Percentiles rank a stretch among this genome's conserved stretches.
These are phyloP conservation scores for Pammene fasciana DNA, from an alignment of 2,888 invertebrate genomes.

Conservation along the genomic window DNA sequence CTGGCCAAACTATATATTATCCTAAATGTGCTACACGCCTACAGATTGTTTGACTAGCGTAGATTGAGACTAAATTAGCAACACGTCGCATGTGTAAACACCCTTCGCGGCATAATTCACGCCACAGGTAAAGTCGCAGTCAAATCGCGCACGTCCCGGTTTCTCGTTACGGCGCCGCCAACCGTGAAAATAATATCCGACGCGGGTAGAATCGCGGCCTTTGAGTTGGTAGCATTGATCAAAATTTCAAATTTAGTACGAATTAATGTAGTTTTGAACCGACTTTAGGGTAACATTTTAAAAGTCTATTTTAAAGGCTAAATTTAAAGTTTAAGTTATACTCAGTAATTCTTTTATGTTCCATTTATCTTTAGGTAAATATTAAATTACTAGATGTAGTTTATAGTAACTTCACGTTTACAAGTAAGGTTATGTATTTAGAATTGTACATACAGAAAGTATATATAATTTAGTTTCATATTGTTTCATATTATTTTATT, in stretches of 20 bases:
- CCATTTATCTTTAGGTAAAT: no score
- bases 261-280: constrained; percentile 12
- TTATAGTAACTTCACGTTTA: no score
- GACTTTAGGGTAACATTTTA: neutral
- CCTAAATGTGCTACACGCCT: no score
- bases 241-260: constrained; percentile 31
- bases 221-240: constrained; percentile 42
- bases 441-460: no score
- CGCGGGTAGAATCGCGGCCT: constrained; percentile 39
- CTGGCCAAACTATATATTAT: no score
- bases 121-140: constrained; percentile 7
- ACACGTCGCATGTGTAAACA: neutral
- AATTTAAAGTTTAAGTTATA: no score
- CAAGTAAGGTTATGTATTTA: no score
- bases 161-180: constrained; percentile 42
- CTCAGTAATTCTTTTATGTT: no score
- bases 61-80: constrained; percentile 2
- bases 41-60: neutral
- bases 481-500: no score
- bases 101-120: neutral
- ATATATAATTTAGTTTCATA: no score
- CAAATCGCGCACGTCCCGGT: constrained; percentile 35
- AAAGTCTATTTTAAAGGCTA: no score
- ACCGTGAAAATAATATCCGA: constrained; percentile 44
- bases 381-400: no score